Percentiles rank a stretch among this genome's conserved stretches.
These are phyloP conservation scores for Henicopernis longicauda DNA, from an alignment of 2,113 vertebrate genomes.

Conservation along the genomic window DNA sequence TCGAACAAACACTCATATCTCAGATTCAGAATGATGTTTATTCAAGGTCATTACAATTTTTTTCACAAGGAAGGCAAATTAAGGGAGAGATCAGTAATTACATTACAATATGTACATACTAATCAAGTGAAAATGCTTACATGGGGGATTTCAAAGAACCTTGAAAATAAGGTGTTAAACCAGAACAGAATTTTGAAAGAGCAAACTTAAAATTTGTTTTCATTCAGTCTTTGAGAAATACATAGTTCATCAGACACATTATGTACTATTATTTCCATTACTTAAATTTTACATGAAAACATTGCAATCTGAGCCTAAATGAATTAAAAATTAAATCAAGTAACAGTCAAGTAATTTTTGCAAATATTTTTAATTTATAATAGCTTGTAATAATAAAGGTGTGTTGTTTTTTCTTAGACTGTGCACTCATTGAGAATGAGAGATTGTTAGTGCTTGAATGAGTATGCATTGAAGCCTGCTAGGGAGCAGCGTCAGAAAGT, in stretches of 20 bases:
- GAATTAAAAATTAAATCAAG: background rate
- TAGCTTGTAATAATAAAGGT: background rate
- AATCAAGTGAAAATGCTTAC: background rate
- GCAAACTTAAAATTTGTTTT: background rate
- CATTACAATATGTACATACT: background rate
- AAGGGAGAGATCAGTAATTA: background rate
- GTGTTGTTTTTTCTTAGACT: background rate
- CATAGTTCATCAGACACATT: background rate
- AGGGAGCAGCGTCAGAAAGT: background rate
- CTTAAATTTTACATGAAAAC: background rate
- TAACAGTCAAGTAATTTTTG: background rate
- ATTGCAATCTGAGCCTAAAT: background rate
- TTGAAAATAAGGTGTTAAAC: background rate
- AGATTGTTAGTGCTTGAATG: background rate
- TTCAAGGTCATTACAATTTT: conserved; percentile 9
- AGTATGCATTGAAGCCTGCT: background rate
- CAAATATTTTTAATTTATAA: background rate
- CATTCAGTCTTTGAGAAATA: background rate
- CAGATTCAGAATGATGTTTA: background rate
- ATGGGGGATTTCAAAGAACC: background rate
- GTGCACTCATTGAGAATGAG: background rate
- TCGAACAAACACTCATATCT: background rate
- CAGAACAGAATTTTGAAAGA: background rate
- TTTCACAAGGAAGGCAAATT: background rate
- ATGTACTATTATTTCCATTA: background rate